Evolutionary conservation across 2,888 invertebrate species (phyloP).

Genomic region (Scrobipalpa costella): DNA sequence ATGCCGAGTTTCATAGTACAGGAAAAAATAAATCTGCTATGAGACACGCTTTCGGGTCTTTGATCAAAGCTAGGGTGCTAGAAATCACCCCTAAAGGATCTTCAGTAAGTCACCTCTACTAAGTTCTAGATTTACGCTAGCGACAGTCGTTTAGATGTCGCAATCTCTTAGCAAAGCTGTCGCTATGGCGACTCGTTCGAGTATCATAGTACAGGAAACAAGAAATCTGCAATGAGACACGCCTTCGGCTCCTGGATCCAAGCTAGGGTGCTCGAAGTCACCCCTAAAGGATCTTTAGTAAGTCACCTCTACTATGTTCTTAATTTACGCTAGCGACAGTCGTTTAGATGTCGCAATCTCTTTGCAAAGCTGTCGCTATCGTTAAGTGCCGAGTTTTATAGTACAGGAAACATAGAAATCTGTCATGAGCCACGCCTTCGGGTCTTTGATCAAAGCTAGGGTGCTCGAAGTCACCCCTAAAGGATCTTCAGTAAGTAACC

Average conservation of each 20-base stretch:
- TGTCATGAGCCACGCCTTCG: conserved; percentile 82
- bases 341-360: too few species aligned
- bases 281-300: conserved; percentile 2
- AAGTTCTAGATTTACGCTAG: too few species aligned
- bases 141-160: too few species aligned
- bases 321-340: too few species aligned
- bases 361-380: too few species aligned
- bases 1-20: too few species aligned
- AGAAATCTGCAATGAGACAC: conserved; percentile 84
- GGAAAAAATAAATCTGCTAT: conserved; percentile 78
- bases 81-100: conserved; percentile 10
- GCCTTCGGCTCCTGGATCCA: conserved; percentile 83
- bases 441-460: conserved; percentile 75
- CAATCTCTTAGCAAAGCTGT: too few species aligned
- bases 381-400: too few species aligned
- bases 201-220: too few species aligned
- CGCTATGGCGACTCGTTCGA: too few species aligned
- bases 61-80: conserved; percentile 54
- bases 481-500: background rate
- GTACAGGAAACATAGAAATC: conserved; percentile 63
- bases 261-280: background rate
- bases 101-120: background rate
- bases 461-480: conserved; percentile 7
- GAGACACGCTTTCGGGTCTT: conserved; percentile 83
- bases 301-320: background rate